Conservation (phyloP, 2,113 vertebrate genomes). For the Procavia capensis region DNA sequence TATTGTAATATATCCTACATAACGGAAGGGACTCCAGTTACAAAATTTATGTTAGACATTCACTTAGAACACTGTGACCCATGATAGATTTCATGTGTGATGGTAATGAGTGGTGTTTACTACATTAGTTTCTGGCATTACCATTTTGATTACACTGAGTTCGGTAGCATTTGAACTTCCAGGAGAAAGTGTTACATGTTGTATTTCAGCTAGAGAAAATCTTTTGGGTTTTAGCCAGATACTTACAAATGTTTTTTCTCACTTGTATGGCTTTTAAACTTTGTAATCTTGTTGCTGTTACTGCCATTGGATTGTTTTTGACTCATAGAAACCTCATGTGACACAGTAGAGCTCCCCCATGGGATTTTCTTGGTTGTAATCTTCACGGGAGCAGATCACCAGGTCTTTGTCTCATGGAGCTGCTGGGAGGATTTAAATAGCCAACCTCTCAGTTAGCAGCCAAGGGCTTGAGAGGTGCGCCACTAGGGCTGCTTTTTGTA, state of each 20-base stretch:
- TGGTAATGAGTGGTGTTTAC: not conserved
- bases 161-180: not conserved
- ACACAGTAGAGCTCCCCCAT: not conserved
- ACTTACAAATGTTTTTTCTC: not conserved
- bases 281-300: not conserved
- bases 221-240: not conserved
- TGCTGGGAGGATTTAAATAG: no score
- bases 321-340: not conserved
- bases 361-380: not conserved
- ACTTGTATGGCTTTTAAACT: not conserved
- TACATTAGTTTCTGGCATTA: not conserved
- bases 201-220: not conserved
- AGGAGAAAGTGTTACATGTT: not conserved
- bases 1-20: not conserved
- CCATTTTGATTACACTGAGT: conserved; percentile 5
- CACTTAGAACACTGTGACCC: not conserved
- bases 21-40: not conserved
- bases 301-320: not conserved
- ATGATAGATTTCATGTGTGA: not conserved
- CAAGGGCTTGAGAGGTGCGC: not conserved
- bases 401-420: not conserved
- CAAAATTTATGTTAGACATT: not conserved
- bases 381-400: not conserved
- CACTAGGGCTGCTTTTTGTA: not conserved
- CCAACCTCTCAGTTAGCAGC: not conserved